Base-by-base conservation (phyloP, 2,888 invertebrate species). In the Dicroscelio sp. region DNA sequence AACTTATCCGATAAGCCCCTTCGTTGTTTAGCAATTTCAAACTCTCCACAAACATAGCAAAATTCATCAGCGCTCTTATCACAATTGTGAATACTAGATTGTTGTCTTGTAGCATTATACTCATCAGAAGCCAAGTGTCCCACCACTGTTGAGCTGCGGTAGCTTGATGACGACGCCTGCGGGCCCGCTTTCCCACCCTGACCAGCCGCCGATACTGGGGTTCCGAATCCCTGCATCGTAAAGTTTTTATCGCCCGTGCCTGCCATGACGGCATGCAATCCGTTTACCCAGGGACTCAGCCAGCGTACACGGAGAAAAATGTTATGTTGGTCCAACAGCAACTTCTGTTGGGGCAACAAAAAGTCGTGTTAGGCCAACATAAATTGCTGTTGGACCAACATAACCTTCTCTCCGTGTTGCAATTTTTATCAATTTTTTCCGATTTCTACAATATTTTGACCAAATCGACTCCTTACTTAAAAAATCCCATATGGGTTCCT, bases 21-120 rank as follows among this genome's bases (percentile, higher is more conserved):
- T 43, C 80, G 35, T 48, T 75, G 31, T 84, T 43, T 84, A 3
- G 10, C 1, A 20, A 84, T 31, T 84, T 75, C 73, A 84, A 75
- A 75, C 52, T 84, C 75, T n/a, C 73, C 73, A 63, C 85, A 85
- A 55, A 85, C 35, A 33, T 60, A 85, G 17, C 75, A 85, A 63
- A 76, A 75, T 38, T 38, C 31, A 71, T 73, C 52, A 85, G 55
- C 5, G 75, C 52, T 85, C 65, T 76, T 85, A 52, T 85, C 20
- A 33, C 30, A 33, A 12, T 31, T 12, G 43, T 75, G 52, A 20
- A 65, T 60, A 33, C 20, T 25, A 35, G 33, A n/a, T 4, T 52
- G 8, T 58, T 14, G 55, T 31, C n/a, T 43, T 33, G 48, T 38
- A 76, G 25, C 23, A 23, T n/a, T 8, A 67, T 55, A 17, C 65